Evolutionary conservation across 92 coral and sea anemone genomes (phyloP).

Genomic region (Palythoa grandiflora): DNA sequence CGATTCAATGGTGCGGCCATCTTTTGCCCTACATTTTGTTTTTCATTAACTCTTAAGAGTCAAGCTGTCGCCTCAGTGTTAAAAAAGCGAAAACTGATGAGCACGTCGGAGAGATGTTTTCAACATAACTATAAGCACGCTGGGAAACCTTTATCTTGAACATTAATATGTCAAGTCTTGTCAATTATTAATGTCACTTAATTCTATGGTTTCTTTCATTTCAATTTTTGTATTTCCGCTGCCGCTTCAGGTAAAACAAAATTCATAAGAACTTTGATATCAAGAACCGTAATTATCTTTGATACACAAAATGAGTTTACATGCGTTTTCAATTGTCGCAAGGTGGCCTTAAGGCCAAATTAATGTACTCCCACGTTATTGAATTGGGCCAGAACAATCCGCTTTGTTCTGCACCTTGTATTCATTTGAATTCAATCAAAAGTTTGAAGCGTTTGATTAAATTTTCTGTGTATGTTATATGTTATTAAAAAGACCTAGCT

Average conservation of each 20-base stretch:
- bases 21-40: neutral
- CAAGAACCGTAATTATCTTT: conserved; percentile 24
- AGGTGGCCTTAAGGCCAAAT: conserved; percentile 26
- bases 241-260: conserved; percentile 21
- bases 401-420: conserved; percentile 11
- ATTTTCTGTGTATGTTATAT: conserved; percentile 4
- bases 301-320: neutral
- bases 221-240: conserved; percentile 17
- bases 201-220: neutral
- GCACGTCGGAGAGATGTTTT: neutral
- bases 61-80: neutral
- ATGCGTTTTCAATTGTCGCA: conserved; percentile 28
- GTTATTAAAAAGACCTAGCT: conserved; percentile 28
- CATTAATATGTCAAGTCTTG: neutral
- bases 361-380: conserved; percentile 27
- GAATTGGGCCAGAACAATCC: conserved; percentile 22
- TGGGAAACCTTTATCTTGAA: neutral
- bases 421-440: neutral
- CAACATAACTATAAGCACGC: neutral
- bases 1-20: neutral
- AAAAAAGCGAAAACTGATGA: neutral
- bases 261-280: conserved; percentile 12
- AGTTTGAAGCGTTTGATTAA: neutral
- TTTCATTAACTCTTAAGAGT: neutral
- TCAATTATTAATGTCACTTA: conserved; percentile 19